Evolutionary conservation across 2,113 vertebrate species (phyloP).

Genomic region (Halcyon malimbica): DNA sequence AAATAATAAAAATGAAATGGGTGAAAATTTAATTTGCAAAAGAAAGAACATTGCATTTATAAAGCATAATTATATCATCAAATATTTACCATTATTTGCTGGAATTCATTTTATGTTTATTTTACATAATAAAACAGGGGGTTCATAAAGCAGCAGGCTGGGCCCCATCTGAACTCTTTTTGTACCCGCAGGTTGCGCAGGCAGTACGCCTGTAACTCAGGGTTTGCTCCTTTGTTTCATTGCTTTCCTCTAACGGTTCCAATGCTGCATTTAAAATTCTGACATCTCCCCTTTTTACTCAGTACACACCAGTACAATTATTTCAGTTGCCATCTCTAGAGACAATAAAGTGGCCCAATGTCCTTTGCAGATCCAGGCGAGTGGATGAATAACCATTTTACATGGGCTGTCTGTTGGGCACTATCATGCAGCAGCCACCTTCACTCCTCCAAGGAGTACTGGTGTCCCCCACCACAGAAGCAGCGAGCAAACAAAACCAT

Average conservation of each 20-base stretch:
- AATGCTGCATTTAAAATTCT: background rate
- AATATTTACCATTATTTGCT: constrained; percentile 78
- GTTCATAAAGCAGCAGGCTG: constrained; percentile 21
- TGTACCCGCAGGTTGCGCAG: background rate
- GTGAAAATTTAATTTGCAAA: constrained; percentile 79
- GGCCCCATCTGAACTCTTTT: background rate
- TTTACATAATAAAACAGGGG: constrained; percentile 63
- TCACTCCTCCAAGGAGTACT: background rate
- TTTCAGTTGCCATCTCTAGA: background rate
- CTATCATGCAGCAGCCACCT: background rate
- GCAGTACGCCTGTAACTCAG: background rate
- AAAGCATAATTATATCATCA: constrained; percentile 80
- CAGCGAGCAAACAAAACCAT: background rate
- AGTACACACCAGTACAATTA: background rate
- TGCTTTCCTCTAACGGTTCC: background rate
- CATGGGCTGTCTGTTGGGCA: accelerated
- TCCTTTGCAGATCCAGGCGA: background rate
- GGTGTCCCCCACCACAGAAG: background rate
- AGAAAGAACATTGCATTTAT: constrained; percentile 77
- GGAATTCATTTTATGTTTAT: constrained; percentile 71
- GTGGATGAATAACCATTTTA: background rate
- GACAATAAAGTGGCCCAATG: background rate
- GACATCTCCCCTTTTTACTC: background rate
- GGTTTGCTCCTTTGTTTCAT: background rate
- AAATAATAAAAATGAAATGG: constrained; percentile 78